A percentile compares a stretch with the other conserved stretches of the same genome.
These are phyloP conservation scores for Sciaenops ocellatus DNA, from an alignment of 2,797 vertebrate species.

Conservation along the genomic window DNA sequence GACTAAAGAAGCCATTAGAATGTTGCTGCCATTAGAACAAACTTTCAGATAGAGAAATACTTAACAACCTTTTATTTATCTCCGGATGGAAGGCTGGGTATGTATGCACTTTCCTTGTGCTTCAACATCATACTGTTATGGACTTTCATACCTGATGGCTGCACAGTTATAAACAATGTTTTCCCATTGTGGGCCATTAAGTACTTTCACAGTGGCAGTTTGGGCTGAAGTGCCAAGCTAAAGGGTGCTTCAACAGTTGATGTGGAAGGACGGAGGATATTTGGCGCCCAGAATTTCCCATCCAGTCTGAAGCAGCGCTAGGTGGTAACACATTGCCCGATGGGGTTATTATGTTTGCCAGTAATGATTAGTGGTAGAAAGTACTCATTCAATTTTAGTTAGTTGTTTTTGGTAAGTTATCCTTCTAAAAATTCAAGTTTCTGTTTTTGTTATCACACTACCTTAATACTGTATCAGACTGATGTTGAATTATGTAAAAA, in stretches of 20 bases:
- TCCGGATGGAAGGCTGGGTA: slow-evolving; percentile 19
- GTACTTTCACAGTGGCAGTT: slow-evolving; percentile 69
- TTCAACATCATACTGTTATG: slow-evolving; percentile 42
- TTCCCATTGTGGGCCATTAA: slow-evolving; percentile 73
- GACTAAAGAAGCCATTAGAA: slow-evolving; percentile 12
- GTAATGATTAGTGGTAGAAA: slow-evolving; percentile 8
- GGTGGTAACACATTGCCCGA: slow-evolving; percentile 20
- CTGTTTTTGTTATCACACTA: slow-evolving; percentile 3
- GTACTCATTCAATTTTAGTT: background rate
- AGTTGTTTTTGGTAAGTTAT: slow-evolving; percentile 4
- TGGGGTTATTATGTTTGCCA: slow-evolving; percentile 32
- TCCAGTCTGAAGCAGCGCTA: slow-evolving; percentile 55
- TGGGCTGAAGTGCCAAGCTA: slow-evolving; percentile 68
- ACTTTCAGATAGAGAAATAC: slow-evolving; percentile 34
- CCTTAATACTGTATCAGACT: background rate
- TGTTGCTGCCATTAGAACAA: background rate
- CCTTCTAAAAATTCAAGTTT: background rate
- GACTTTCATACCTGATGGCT: slow-evolving; percentile 60
- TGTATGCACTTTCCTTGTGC: slow-evolving; percentile 11
- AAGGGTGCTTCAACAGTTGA: slow-evolving; percentile 75
- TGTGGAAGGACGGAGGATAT: slow-evolving; percentile 66
- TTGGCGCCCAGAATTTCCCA: slow-evolving; percentile 59
- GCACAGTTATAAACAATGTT: slow-evolving; percentile 72
- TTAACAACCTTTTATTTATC: slow-evolving; percentile 30
- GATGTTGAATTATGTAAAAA: background rate